These are phyloP conservation scores for Graphium colonna DNA, from an alignment of 2,888 invertebrate species.

Conservation along the genomic window DNA sequence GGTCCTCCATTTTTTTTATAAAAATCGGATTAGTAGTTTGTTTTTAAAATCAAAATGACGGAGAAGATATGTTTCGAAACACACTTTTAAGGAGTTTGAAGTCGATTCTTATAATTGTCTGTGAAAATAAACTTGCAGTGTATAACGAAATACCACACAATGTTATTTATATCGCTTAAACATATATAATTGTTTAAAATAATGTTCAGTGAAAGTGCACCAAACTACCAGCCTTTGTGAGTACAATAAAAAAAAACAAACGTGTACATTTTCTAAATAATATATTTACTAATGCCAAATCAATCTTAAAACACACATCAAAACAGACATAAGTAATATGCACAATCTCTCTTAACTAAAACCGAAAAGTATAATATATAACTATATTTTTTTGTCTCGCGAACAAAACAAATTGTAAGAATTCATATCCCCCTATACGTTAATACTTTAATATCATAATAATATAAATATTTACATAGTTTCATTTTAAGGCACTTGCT, in stretches of 20 bases:
- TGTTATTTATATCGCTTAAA: too few relatives aligned
- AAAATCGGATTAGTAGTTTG: too few relatives aligned
- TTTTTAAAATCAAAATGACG: too few relatives aligned
- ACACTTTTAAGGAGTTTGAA: too few relatives aligned
- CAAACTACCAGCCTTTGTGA: neutral
- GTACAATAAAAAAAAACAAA: constrained; percentile 35
- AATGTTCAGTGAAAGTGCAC: neutral
- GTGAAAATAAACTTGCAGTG: too few relatives aligned
- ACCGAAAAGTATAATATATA: constrained; percentile 59
- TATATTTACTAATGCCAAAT: constrained; percentile 79
- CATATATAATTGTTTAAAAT: too few relatives aligned
- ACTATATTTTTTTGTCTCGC: constrained; percentile 65
- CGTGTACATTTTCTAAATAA: constrained; percentile 51
- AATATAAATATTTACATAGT: constrained; percentile 71
- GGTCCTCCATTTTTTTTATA: too few relatives aligned
- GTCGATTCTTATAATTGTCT: too few relatives aligned
- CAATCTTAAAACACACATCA: constrained; percentile 77
- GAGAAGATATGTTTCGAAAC: too few relatives aligned
- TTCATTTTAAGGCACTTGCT: constrained; percentile 67
- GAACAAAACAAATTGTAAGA: constrained; percentile 65
- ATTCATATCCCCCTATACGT: constrained; percentile 57
- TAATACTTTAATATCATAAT: constrained; percentile 59
- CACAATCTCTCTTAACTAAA: constrained; percentile 77
- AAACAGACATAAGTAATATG: constrained; percentile 76
- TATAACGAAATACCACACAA: too few relatives aligned